A percentile compares a stretch with the other conserved stretches of the same genome.
Conservation (phyloP, 2,888 invertebrate species). For the Alentia gelatinosa region DNA sequence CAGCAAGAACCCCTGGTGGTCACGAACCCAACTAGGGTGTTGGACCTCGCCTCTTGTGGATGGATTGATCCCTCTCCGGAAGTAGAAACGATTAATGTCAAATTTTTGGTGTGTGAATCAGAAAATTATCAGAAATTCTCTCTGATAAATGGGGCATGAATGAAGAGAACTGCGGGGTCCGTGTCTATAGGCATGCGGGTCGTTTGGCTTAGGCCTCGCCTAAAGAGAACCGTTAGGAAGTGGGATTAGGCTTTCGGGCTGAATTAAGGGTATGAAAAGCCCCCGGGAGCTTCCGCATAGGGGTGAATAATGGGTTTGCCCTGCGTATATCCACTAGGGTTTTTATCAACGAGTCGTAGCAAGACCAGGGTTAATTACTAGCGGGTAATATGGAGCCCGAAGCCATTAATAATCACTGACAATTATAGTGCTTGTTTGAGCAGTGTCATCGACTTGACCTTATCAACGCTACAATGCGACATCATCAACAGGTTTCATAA, state of each 20-base stretch:
- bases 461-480: no score
- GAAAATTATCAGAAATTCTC: not conserved
- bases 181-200: not conserved
- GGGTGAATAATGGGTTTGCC: not conserved
- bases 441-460: no score
- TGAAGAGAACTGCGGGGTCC: not conserved
- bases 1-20: not conserved
- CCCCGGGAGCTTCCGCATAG: not conserved
- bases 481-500: no score
- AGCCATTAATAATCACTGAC: no score
- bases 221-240: not conserved
- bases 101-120: constrained; percentile 30
- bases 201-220: not conserved
- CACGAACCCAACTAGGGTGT: not conserved
- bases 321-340: no score
- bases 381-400: no score
- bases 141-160: not conserved
- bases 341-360: no score
- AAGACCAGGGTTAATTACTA: no score
- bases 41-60: not conserved
- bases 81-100: not conserved
- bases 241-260: not conserved
- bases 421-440: no score
- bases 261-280: not conserved
- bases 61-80: not conserved